Base-by-base conservation (phyloP, 2,888 invertebrate genomes). In the Drosophila borealis region DNA sequence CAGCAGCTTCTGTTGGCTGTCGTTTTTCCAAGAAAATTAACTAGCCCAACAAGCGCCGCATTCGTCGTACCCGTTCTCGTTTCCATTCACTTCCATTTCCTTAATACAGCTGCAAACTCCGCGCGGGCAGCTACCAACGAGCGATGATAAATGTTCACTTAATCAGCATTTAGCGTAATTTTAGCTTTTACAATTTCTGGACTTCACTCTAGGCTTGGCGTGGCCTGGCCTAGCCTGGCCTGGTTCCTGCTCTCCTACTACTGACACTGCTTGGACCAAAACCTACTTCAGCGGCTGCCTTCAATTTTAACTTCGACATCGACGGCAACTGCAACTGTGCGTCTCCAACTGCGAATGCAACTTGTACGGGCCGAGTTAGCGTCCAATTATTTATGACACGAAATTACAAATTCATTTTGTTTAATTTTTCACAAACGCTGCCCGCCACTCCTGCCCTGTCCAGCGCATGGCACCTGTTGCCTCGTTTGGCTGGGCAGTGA, bases 91-190 rank as follows among this genome's bases (percentile, higher is more conserved):
- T 74, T 42, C 51, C 81, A 87, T 81, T 88, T 87, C 75, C 84
- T 75, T 84, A 75, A 81, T 83, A 75, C 83, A 89, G 88, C 83
- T 83, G 83, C 56, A 49, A 50, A 39, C 63, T 57, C 36, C 19
- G 21, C 53, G 42, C 48, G 49, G 39, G 53, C 39, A 29, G 39
- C 70, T 70, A 49, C 70, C 89, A 84, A 84, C 83, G 71, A 84
- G 83, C 89, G 79, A 90, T 92, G 91, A 91, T 92, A 91, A 92
- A 91, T 92, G 90, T 90, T 83, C 91, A 91, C 92, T 92, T 91
- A 92, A 92, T 92, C 92, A 92, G 92, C 92, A 90, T 92, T 91
- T 91, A 91, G 92, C 92, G 91, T 91, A 91, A 91, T 91, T 91
- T 92, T 82, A 92, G 92, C 91, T 90, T 81, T 90, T 87, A 87